Evolutionary conservation across 2,113 vertebrate genomes (phyloP).

Genomic region (Eubucco bourcierii): DNA sequence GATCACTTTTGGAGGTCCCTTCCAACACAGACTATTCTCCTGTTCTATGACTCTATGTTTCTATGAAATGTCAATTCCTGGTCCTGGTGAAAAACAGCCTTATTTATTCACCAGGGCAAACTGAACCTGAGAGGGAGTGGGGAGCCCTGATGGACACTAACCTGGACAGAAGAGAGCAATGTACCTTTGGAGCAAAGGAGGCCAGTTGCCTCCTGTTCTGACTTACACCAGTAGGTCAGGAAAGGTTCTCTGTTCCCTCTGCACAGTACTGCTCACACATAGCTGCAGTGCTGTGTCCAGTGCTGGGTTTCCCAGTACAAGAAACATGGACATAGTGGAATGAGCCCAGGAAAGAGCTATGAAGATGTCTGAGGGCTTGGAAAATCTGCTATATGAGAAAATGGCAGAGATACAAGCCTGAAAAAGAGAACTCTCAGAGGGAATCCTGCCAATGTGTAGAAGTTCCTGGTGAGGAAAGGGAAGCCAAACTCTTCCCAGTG

Average conservation of each 20-base stretch:
- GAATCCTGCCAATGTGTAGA: background rate
- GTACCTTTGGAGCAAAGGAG: background rate
- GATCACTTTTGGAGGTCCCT: no score
- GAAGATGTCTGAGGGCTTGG: background rate
- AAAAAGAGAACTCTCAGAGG: background rate
- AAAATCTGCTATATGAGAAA: background rate
- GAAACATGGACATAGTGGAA: background rate
- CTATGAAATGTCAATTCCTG: background rate
- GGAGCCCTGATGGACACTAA: background rate
- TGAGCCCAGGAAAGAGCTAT: background rate
- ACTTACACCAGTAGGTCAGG: fast-evolving
- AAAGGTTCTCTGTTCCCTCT: background rate
- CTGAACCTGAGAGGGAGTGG: background rate
- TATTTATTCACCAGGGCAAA: background rate
- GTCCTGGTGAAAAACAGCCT: background rate
- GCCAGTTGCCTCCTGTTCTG: background rate
- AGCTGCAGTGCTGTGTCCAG: background rate
- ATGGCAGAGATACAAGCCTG: background rate
- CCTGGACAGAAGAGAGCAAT: background rate
- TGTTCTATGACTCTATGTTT: no score
- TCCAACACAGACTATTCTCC: no score
- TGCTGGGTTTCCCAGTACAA: background rate
- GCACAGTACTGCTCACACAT: background rate
- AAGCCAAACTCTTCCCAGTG: background rate
- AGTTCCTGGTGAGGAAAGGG: background rate